phyloP scores from a whole-genome alignment of 1,140 invertebrate genomes.

The Stratiolaelaps scimitus region DNA sequence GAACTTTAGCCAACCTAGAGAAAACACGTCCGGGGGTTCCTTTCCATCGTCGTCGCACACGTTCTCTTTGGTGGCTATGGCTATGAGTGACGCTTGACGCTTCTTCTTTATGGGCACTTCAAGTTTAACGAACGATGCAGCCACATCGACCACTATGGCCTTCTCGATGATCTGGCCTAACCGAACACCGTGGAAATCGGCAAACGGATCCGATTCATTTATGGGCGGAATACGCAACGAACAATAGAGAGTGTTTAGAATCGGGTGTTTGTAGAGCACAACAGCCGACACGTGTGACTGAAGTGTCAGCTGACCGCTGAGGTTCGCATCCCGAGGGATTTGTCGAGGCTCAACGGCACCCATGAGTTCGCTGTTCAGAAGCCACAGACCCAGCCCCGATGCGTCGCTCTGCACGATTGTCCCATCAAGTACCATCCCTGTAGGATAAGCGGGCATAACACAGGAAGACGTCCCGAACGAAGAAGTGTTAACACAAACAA shows the following conservation, averaged over 20 bases:
- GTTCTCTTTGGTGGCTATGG: constrained; percentile 8
- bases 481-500: no score
- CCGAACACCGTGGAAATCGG: constrained; percentile 2
- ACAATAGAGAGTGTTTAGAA: constrained; percentile 14
- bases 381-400: not conserved
- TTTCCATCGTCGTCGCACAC: constrained; percentile 6
- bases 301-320: not conserved
- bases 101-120: constrained; percentile 5
- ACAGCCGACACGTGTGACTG: not conserved
- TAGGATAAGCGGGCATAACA: not conserved
- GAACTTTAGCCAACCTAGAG: no score
- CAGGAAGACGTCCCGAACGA: no score
- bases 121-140: not conserved
- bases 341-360: constrained; percentile 14
- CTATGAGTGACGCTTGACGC: not conserved
- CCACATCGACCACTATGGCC: not conserved
- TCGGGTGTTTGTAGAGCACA: constrained; percentile 20
- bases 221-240: constrained; percentile 3
- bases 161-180: constrained; percentile 9
- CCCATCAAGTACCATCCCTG: not conserved
- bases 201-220: not conserved
- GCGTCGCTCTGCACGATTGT: constrained; percentile 8
- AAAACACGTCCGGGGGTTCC: constrained; percentile 1
- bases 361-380: not conserved
- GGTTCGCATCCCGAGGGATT: not conserved